These are phyloP conservation scores for Toxotes lorentzi DNA, from an alignment of 2,797 vertebrate species.

Conservation along the genomic window DNA sequence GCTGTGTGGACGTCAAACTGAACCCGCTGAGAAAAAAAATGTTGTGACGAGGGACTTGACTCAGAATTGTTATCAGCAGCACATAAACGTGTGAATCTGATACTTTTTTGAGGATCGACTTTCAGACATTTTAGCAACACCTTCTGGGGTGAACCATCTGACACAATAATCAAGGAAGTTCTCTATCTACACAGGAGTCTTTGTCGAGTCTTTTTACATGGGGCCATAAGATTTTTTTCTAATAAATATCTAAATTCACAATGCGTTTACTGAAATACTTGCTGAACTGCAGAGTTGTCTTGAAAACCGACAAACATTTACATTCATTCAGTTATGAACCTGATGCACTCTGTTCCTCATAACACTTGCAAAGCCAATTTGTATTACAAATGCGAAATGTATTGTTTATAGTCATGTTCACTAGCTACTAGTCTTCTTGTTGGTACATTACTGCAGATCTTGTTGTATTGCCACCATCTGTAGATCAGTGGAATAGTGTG, in stretches of 20 bases:
- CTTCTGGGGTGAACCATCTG: conserved; percentile 9
- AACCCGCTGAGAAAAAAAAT: conserved; percentile 36
- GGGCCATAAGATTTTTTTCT: neutral
- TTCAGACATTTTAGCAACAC: neutral
- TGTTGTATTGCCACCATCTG: neutral
- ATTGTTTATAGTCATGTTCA: neutral
- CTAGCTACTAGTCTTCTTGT: neutral
- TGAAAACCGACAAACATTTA: neutral
- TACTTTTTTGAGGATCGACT: neutral
- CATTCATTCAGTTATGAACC: neutral
- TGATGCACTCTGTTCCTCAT: neutral
- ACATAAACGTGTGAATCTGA: conserved; percentile 11
- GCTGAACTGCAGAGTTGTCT: neutral
- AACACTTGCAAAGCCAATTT: neutral
- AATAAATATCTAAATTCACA: neutral
- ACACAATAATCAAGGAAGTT: conserved; percentile 5
- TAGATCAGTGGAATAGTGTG: neutral
- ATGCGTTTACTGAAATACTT: neutral
- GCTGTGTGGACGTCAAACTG: conserved; percentile 5
- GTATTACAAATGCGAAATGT: neutral
- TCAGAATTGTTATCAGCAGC: conserved; percentile 12
- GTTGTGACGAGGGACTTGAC: conserved; percentile 16
- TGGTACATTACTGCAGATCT: neutral
- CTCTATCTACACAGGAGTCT: neutral
- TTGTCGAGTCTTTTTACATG: neutral